phyloP scores from a whole-genome alignment of 2,888 invertebrate species.

The Lasioglossum pauxillum region DNA sequence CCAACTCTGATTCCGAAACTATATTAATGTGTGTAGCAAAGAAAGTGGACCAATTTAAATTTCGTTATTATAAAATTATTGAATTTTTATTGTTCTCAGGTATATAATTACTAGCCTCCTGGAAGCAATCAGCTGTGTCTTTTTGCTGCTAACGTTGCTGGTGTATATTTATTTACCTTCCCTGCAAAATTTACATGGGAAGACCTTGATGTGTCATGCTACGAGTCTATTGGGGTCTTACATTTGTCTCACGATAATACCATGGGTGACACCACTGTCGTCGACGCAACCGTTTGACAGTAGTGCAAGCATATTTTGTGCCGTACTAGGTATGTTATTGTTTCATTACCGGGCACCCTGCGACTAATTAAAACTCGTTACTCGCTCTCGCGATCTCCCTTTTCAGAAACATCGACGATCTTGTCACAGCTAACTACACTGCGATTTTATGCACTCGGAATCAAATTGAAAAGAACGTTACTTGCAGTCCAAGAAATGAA shows the following conservation, averaged over 20 bases:
- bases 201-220: constrained; percentile 90
- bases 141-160: constrained; percentile 88
- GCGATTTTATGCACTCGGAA: background rate
- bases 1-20: background rate
- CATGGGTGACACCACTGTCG: constrained; percentile 61
- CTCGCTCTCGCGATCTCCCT: background rate
- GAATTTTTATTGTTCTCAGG: constrained; percentile 59
- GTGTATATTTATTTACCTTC: constrained; percentile 89
- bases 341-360: background rate
- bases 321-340: constrained; percentile 85
- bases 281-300: no score
- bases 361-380: background rate
- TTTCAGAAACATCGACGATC: background rate
- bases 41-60: background rate
- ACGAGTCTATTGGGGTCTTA: constrained; percentile 89
- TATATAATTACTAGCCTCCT: constrained; percentile 74
- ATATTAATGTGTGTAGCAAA: background rate
- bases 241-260: constrained; percentile 86
- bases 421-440: background rate
- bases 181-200: constrained; percentile 90
- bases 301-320: constrained; percentile 82
- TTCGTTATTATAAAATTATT: background rate
- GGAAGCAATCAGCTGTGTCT: constrained; percentile 87
- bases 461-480: background rate
- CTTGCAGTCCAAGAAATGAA: background rate